A percentile compares a stretch with the other conserved stretches of the same genome.
phyloP scores from a whole-genome alignment of 2,797 vertebrate genomes.

The Scarus forsteni region DNA sequence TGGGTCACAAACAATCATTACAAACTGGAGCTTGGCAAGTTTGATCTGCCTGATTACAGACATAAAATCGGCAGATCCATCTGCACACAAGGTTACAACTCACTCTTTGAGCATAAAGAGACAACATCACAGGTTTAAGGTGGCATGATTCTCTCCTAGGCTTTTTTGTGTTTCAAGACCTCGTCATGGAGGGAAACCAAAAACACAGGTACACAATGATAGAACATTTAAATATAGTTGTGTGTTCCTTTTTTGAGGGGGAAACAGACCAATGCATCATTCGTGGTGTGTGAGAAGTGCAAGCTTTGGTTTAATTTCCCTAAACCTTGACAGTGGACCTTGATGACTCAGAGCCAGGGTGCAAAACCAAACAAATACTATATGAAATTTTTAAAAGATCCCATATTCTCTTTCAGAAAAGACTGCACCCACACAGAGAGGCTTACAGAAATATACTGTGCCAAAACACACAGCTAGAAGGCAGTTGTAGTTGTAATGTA shows the following conservation, averaged over 20 bases:
- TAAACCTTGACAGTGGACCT: slow-evolving; percentile 15
- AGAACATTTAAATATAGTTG: slow-evolving; percentile 19
- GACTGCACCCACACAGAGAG: not conserved
- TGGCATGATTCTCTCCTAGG: not conserved
- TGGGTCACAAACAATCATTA: no score
- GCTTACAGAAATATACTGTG: not conserved
- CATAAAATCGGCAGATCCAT: no score
- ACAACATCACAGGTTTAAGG: not conserved
- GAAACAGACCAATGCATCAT: slow-evolving; percentile 14
- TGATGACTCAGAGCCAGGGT: slow-evolving; percentile 36
- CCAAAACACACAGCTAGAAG: not conserved
- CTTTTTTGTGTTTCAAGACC: slow-evolving; percentile 7
- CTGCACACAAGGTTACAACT: not conserved
- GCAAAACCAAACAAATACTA: slow-evolving; percentile 57
- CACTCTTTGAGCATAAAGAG: not conserved
- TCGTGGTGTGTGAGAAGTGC: slow-evolving; percentile 5
- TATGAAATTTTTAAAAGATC: slow-evolving; percentile 40
- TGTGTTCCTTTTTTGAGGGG: slow-evolving; percentile 4
- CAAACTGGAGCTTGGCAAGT: no score
- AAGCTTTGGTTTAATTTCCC: slow-evolving; percentile 38
- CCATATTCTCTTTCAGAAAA: slow-evolving; percentile 37
- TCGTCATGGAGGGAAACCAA: not conserved
- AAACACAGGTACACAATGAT: not conserved
- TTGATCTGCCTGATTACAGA: no score
- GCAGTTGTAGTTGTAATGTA: not conserved